Percentiles rank a stretch among this genome's conserved stretches.
phyloP scores from a whole-genome alignment of 2,113 vertebrate species.

The Isurus oxyrinchus region DNA sequence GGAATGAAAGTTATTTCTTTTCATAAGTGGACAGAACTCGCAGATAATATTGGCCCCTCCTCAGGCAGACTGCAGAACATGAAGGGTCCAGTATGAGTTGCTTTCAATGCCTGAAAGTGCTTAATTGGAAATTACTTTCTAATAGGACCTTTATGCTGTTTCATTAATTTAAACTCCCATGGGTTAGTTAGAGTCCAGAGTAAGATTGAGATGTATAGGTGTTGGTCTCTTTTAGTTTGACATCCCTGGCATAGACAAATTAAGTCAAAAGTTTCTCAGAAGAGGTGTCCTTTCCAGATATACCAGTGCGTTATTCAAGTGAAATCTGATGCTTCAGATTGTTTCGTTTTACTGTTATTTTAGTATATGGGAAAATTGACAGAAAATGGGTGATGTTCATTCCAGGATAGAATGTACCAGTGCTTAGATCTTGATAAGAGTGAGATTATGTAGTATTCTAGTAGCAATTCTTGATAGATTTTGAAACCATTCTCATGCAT shows the following conservation, averaged over 20 bases:
- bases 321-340: neutral
- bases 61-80: neutral
- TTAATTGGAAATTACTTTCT: neutral
- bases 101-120: neutral
- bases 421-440: neutral
- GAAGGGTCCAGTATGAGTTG: neutral
- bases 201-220: neutral
- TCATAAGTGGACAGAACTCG: neutral
- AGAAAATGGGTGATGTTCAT: neutral
- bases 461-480: neutral
- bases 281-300: neutral
- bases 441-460: neutral
- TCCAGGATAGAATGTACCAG: neutral
- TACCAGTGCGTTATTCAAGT: neutral
- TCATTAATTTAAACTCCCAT: neutral
- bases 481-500: neutral
- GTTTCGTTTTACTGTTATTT: neutral
- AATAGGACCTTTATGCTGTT: neutral
- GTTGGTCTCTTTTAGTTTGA: neutral
- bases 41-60: neutral
- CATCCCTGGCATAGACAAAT: neutral
- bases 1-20: neutral
- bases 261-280: neutral
- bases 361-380: neutral
- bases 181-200: neutral